These are phyloP conservation scores for Eupeodes corollae DNA, from an alignment of 1,140 invertebrate species.

Conservation along the genomic window DNA sequence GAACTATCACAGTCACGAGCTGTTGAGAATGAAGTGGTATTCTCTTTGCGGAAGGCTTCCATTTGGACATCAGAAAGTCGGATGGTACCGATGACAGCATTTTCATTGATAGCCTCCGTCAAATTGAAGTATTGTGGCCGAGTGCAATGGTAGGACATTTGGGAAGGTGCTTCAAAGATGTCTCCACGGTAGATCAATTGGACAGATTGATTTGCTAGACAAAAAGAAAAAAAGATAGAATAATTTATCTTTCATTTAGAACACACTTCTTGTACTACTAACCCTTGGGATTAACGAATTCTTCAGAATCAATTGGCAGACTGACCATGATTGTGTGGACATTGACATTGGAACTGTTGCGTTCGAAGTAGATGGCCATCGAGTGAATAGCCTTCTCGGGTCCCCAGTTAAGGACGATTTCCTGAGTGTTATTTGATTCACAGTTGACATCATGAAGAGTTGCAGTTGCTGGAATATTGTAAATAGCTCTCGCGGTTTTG, in stretches of 20 bases:
- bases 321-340: conserved; percentile 15
- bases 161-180: conserved; percentile 42
- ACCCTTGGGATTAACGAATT: conserved; percentile 30
- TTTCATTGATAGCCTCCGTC: conserved; percentile 26
- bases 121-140: conserved; percentile 45
- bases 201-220: conserved; percentile 38
- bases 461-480: conserved; percentile 23
- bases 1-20: conserved; percentile 62
- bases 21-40: conserved; percentile 34
- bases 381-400: conserved; percentile 12
- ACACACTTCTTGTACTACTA: not conserved
- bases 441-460: conserved; percentile 18
- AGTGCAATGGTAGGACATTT: conserved; percentile 57
- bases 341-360: conserved; percentile 14
- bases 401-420: conserved; percentile 25
- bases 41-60: conserved; percentile 53
- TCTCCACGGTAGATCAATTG: conserved; percentile 38
- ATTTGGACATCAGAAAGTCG: conserved; percentile 52
- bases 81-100: conserved; percentile 30
- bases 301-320: conserved; percentile 11
- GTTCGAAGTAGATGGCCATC: conserved; percentile 18
- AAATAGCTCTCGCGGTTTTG: conserved; percentile 15
- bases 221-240: conserved; percentile 1
- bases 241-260: not conserved
- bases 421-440: conserved; percentile 13